Percentiles rank a stretch among this genome's conserved stretches.
phyloP scores from a whole-genome alignment of 2,113 vertebrate genomes.

The Ariopsis seemanni region DNA sequence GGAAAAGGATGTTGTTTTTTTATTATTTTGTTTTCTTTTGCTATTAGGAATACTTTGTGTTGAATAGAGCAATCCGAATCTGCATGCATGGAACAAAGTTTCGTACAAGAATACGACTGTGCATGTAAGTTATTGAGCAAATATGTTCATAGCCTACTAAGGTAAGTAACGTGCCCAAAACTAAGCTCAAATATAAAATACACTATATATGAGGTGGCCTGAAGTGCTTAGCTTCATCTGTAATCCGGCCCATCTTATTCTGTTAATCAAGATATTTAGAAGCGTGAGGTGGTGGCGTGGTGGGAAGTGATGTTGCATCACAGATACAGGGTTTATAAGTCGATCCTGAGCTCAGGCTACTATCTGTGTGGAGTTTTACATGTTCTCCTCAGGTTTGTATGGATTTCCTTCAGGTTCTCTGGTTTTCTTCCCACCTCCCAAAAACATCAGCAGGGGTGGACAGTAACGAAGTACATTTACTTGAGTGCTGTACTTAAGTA shows the following conservation, averaged over 20 bases:
- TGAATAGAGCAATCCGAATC: not conserved
- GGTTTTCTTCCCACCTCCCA: too few species aligned
- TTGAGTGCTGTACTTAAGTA: too few species aligned
- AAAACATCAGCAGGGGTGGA: not conserved
- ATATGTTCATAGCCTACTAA: not conserved
- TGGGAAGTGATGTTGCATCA: not conserved
- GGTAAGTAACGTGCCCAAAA: not conserved
- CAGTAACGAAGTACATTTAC: too few species aligned
- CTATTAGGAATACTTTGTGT: not conserved
- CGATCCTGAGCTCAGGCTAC: not conserved
- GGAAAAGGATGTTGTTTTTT: not conserved
- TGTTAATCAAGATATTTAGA: not conserved
- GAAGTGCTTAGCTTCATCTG: not conserved
- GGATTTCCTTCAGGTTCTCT: not conserved
- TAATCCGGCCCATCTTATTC: not conserved
- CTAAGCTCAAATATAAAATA: not conserved
- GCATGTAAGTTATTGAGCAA: not conserved
- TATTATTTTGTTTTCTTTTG: not conserved
- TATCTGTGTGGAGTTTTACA: not conserved
- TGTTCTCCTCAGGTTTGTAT: not conserved
- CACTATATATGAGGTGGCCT: not conserved
- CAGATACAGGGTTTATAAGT: not conserved
- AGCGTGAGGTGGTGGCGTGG: not conserved
- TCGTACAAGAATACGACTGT: not conserved
- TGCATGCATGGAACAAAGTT: not conserved